Percentiles rank a stretch among this genome's conserved stretches.
Evolutionary conservation across 2,888 invertebrate genomes (phyloP).

Genomic region (Lamproptera curius): DNA sequence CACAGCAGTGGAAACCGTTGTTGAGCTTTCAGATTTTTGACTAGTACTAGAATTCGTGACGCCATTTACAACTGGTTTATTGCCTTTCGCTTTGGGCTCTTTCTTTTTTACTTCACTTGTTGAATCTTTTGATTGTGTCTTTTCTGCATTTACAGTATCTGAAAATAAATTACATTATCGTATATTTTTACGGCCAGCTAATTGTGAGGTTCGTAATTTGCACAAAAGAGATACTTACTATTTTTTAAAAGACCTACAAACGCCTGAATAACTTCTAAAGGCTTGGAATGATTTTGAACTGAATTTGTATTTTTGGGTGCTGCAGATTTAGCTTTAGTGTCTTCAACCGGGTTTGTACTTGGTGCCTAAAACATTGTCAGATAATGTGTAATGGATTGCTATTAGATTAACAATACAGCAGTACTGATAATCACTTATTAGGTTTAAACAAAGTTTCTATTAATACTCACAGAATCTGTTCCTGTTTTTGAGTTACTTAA

Average conservation of each 20-base stretch:
- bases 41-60: constrained; percentile 11
- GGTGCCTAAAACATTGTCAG: constrained; percentile 8
- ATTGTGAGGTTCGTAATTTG: no score
- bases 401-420: no score
- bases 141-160: constrained; percentile 10
- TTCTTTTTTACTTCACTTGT: constrained; percentile 5
- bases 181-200: background rate
- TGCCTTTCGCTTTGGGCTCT: constrained; percentile 1
- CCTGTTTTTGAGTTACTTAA: constrained; percentile 7
- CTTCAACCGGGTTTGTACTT: constrained; percentile 6
- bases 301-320: constrained; percentile 5
- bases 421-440: no score
- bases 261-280: constrained; percentile 11
- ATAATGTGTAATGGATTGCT: background rate
- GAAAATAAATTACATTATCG: background rate
- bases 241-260: constrained; percentile 13
- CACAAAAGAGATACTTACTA: constrained; percentile 16
- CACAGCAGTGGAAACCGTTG: no score
- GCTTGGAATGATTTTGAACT: constrained; percentile 4
- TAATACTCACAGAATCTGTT: constrained; percentile 11
- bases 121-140: constrained; percentile 2
- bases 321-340: constrained; percentile 2
- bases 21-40: no score
- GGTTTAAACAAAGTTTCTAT: background rate
- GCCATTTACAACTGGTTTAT: no score